Conservation (phyloP, 2,113 vertebrate species). For the Rhegmatorhina hoffmannsi region DNA sequence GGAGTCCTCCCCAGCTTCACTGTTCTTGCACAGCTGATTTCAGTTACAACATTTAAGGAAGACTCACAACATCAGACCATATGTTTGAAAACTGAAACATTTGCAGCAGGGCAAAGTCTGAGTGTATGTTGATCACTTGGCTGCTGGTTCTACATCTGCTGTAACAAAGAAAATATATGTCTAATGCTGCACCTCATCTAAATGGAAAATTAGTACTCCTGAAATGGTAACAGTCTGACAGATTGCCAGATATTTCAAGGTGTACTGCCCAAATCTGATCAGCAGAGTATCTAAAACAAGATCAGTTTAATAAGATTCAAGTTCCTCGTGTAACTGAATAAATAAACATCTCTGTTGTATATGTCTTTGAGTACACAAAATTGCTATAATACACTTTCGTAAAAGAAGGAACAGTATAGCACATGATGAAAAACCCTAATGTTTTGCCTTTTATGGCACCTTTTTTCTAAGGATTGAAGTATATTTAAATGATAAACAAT, state of each 20-base stretch:
- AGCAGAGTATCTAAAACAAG: not conserved
- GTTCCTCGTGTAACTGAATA: not conserved
- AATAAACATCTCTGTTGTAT: not conserved
- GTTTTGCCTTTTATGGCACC: not conserved
- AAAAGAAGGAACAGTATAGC: not conserved
- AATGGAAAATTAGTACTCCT: conserved; percentile 1
- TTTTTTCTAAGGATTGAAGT: not conserved
- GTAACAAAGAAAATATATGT: not conserved
- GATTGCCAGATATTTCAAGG: not conserved
- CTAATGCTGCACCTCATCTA: not conserved
- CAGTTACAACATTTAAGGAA: not conserved
- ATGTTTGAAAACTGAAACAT: not conserved
- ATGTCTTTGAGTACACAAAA: not conserved
- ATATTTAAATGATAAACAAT: not conserved
- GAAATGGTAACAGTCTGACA: not conserved
- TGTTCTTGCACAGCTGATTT: not conserved
- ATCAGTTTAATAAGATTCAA: not conserved
- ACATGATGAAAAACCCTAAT: not conserved
- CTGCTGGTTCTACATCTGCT: conserved; percentile 16
- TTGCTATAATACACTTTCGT: not conserved
- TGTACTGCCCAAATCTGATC: not conserved
- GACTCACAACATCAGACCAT: not conserved
- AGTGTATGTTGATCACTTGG: not conserved
- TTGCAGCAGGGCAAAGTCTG: not conserved
- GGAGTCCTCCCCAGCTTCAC: not conserved